phyloP scores from a whole-genome alignment of 1,140 invertebrate genomes.

The Bombus affinis region DNA sequence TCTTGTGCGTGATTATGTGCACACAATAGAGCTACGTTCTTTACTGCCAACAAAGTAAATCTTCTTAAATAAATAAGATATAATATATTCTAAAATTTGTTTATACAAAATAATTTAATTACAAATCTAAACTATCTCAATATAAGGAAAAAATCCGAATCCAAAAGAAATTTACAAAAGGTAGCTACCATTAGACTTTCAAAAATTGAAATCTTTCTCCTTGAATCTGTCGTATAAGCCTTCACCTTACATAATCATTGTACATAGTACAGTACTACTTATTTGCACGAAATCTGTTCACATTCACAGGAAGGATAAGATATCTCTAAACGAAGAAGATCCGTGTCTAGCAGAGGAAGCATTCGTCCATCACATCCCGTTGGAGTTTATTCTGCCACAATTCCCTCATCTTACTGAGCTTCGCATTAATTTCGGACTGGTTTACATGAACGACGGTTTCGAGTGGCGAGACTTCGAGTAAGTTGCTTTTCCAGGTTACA shows the following conservation, averaged over 20 bases:
- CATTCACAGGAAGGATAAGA: constrained; percentile 60
- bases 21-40: constrained; percentile 68
- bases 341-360: constrained; percentile 46
- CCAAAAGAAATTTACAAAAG: neutral
- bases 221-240: neutral
- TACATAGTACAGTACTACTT: neutral
- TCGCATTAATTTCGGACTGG: constrained; percentile 75
- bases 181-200: neutral
- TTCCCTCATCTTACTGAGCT: constrained; percentile 71
- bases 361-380: constrained; percentile 71
- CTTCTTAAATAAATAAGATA: neutral
- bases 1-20: constrained; percentile 67
- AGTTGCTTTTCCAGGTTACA: constrained; percentile 41
- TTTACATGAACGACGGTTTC: constrained; percentile 75
- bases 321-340: constrained; percentile 45
- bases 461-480: constrained; percentile 78
- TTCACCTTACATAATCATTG: neutral
- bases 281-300: neutral
- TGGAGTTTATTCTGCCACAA: constrained; percentile 69
- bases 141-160: neutral
- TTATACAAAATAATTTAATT: neutral
- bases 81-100: neutral
- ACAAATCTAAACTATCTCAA: neutral
- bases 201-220: neutral
- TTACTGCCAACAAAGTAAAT: constrained; percentile 74